phyloP scores from a whole-genome alignment of 2,113 vertebrate species.

The Burhinus oedicnemus region DNA sequence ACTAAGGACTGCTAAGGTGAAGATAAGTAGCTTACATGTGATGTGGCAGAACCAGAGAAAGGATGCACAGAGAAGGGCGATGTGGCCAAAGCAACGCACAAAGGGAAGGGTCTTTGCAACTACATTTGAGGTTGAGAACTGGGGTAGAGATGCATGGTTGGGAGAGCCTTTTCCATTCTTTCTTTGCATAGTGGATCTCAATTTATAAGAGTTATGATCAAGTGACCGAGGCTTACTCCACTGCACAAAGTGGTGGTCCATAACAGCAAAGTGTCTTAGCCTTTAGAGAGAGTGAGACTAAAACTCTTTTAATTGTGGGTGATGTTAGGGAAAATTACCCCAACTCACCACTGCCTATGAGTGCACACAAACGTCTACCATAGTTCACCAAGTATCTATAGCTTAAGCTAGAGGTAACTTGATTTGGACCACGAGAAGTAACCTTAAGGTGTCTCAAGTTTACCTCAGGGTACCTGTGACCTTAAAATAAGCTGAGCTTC shows the following conservation, averaged over 20 bases:
- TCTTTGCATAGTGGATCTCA: not conserved
- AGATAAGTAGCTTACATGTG: not conserved
- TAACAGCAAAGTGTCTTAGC: not conserved
- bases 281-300: not conserved
- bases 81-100: not conserved
- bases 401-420: not conserved
- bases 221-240: not conserved
- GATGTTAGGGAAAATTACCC: not conserved
- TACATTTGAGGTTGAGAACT: not conserved
- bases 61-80: not conserved
- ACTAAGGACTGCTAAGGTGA: not conserved
- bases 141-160: not conserved
- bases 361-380: not conserved
- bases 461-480: not conserved
- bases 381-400: not conserved
- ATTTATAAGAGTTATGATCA: not conserved
- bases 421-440: not conserved
- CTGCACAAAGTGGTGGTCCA: not conserved
- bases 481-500: constrained; percentile 17
- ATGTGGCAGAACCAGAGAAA: not conserved
- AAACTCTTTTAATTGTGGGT: not conserved
- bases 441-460: not conserved
- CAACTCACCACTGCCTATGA: not conserved
- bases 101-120: not conserved
- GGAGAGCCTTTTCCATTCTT: not conserved